phyloP scores from a whole-genome alignment of 2,888 invertebrate species.

The Oxyscelio sp. region DNA sequence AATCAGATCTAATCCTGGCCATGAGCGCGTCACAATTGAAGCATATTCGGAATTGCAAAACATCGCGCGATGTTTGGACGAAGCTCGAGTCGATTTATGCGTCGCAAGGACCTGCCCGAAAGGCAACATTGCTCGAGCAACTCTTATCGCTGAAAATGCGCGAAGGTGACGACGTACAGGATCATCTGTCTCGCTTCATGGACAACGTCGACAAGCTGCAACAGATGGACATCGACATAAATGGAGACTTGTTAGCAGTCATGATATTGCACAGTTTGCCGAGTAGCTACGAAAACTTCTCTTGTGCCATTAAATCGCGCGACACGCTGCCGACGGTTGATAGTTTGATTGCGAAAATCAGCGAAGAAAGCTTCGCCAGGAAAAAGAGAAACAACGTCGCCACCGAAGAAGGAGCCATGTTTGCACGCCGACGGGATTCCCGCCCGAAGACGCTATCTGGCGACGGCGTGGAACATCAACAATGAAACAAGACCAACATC shows the following conservation, averaged over 20 bases:
- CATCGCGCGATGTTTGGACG: neutral
- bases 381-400: neutral
- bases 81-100: neutral
- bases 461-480: too few species aligned
- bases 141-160: neutral
- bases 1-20: neutral
- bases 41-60: neutral
- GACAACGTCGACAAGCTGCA: neutral
- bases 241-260: slow-evolving; percentile 28
- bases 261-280: slow-evolving; percentile 38
- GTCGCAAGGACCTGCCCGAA: neutral
- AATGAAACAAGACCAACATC: too few species aligned
- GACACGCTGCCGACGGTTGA: neutral
- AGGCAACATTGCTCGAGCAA: neutral
- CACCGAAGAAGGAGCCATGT: neutral
- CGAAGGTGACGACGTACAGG: neutral
- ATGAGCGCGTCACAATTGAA: neutral
- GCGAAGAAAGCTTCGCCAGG: neutral
- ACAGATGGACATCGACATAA: slow-evolving; percentile 74
- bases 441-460: too few species aligned
- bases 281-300: neutral
- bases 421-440: neutral
- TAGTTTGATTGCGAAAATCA: neutral
- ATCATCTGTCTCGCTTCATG: slow-evolving; percentile 57
- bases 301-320: neutral